Base-by-base conservation (phyloP, 2,113 vertebrate species). In the Corynorhinus townsendii region DNA sequence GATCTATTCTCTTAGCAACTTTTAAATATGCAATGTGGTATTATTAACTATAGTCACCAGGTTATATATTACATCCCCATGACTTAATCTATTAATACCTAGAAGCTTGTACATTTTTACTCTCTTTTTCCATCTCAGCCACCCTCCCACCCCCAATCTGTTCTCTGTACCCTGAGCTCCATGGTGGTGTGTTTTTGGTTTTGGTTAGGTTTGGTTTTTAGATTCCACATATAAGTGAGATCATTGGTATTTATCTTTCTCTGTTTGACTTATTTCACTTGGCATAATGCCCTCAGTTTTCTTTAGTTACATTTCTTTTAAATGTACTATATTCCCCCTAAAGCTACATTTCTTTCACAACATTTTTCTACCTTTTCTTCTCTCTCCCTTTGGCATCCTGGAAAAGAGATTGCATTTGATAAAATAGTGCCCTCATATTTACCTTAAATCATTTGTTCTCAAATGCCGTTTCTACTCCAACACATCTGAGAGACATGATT, bases 281-380 rank as follows among this genome's bases (percentile, higher is more conserved):
- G 59, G 62, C 33, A 91, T 45, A 62, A 90, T 91, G 30, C 11
- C 66, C 52, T 82, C 77, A 83, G n/a, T 71, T 92, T 77, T 89
- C 33, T 83, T 68, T 56, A 83, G 19, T 47, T 87, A 85, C 10
- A 90, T 45, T 97, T 72, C 52, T 91, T 82, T 96, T 84, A 83
- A 90, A 81, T 76, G 30, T 35, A 35, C 26, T 88, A 35, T 89
- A 82, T 89, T 86, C 40, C 30, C 30, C 20, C 54, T 54, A 76
- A 90, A 75, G 22, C 33, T 92, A 47, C 43, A 49, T 73, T 90
- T 87, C 10, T 77, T 19, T 92, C 52, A 81, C 33, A 92, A n/a
- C 62, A 86, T 38, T 75, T 89, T 89, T 45, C 6, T 64, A 88
- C 9, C 33, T 22, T 84, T 73, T 92, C 82, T 62, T 35, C 26